These are phyloP conservation scores for Lepus timidus DNA, from an alignment of 2,113 vertebrate genomes.

Conservation along the genomic window DNA sequence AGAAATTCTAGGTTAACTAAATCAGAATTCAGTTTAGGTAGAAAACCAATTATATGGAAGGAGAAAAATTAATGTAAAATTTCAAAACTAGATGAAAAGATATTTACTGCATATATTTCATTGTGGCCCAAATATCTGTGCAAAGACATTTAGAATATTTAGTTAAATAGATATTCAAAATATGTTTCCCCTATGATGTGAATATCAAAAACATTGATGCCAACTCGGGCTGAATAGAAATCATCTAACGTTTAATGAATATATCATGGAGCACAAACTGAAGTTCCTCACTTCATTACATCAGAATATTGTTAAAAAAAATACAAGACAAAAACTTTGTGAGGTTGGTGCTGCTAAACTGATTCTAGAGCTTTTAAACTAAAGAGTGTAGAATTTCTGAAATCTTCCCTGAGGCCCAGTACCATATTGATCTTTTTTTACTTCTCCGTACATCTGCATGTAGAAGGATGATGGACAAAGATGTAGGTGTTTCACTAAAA, in stretches of 20 bases:
- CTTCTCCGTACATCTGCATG: background rate
- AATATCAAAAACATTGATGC: background rate
- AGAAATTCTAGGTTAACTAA: background rate
- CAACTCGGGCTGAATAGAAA: background rate
- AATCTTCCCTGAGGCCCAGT: background rate
- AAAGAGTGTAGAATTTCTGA: background rate
- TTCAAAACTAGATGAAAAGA: background rate
- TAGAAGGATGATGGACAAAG: background rate
- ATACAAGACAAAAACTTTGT: background rate
- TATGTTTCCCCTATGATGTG: background rate
- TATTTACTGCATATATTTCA: background rate
- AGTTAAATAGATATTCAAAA: background rate
- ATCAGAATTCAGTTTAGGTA: background rate
- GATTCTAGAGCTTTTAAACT: background rate
- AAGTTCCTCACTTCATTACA: background rate
- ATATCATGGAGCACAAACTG: background rate
- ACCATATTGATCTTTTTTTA: background rate
- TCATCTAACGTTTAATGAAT: background rate
- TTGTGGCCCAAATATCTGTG: background rate
- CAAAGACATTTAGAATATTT: background rate
- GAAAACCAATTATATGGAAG: background rate
- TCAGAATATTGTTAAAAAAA: background rate
- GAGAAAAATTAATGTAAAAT: background rate
- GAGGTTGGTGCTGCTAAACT: background rate
- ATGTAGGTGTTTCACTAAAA: background rate